Conservation (phyloP, 2,113 vertebrate species). For the Hippotragus niger region DNA sequence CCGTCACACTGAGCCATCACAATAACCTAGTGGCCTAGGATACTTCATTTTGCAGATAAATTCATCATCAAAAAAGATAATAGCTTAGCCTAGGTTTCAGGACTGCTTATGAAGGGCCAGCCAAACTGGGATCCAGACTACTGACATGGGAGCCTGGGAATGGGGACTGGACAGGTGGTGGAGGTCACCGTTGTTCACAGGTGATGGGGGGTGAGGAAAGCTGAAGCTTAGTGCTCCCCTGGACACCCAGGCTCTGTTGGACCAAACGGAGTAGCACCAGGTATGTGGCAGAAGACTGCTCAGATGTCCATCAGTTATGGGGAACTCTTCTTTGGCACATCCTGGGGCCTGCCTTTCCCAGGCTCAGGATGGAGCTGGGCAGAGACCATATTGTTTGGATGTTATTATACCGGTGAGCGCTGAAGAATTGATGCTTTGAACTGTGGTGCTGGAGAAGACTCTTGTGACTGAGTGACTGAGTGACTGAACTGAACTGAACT, state of each 20-base stretch:
- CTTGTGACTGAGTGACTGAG: not conserved
- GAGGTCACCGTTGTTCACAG: not conserved
- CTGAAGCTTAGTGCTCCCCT: not conserved
- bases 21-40: not conserved
- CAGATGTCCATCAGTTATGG: not conserved
- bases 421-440: not conserved
- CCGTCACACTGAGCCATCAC: not conserved
- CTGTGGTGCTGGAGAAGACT: not conserved
- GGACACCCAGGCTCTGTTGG: not conserved
- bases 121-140: not conserved
- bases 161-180: not conserved
- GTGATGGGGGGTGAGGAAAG: not conserved
- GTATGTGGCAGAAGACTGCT: not conserved
- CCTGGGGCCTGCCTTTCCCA: not conserved
- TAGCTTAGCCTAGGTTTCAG: not conserved
- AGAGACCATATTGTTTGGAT: not conserved
- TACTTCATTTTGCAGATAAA: not conserved
- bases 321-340: not conserved
- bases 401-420: not conserved
- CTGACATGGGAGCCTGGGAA: not conserved
- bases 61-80: not conserved
- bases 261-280: too few relatives aligned
- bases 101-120: not conserved
- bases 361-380: not conserved
- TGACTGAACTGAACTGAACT: not conserved